Conservation (phyloP, 2,888 invertebrate genomes). For the Aricia artaxerxes region DNA sequence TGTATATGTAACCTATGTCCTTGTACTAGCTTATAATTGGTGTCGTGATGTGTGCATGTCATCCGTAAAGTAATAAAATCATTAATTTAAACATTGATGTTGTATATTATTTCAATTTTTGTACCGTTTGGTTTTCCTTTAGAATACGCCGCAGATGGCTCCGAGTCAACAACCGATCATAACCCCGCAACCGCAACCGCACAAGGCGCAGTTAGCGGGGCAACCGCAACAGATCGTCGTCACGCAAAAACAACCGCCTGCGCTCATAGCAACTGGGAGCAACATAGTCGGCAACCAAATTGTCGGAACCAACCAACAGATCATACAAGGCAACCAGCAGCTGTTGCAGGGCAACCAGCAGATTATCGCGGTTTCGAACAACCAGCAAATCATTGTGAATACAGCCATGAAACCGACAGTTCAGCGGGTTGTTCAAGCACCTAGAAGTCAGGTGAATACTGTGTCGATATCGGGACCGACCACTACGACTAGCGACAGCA, state of each 20-base stretch:
- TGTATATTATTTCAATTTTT: neutral
- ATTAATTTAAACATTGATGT: neutral
- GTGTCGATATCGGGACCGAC: conserved; percentile 47
- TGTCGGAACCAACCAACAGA: conserved; percentile 45
- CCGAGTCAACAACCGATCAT: conserved; percentile 74
- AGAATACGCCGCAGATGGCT: conserved; percentile 71
- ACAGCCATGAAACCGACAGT: conserved; percentile 60
- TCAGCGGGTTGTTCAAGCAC: conserved; percentile 61
- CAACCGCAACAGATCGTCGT: conserved; percentile 67
- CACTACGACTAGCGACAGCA: conserved; percentile 50
- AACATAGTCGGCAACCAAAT: conserved; percentile 50
- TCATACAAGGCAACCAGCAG: conserved; percentile 55
- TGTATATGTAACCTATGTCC: neutral
- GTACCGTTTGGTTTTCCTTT: conserved; percentile 37
- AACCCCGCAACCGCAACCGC: conserved; percentile 74
- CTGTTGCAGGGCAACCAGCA: conserved; percentile 62
- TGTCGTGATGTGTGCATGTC: neutral
- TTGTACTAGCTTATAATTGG: neutral
- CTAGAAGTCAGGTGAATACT: conserved; percentile 54
- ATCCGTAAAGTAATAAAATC: neutral
- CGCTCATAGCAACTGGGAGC: conserved; percentile 59
- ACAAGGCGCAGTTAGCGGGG: conserved; percentile 76
- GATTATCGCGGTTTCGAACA: conserved; percentile 67
- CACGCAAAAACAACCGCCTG: conserved; percentile 69
- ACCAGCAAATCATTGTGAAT: conserved; percentile 70